These are phyloP conservation scores for Fabriciana adippe DNA, from an alignment of 2,888 invertebrate genomes.

Conservation along the genomic window DNA sequence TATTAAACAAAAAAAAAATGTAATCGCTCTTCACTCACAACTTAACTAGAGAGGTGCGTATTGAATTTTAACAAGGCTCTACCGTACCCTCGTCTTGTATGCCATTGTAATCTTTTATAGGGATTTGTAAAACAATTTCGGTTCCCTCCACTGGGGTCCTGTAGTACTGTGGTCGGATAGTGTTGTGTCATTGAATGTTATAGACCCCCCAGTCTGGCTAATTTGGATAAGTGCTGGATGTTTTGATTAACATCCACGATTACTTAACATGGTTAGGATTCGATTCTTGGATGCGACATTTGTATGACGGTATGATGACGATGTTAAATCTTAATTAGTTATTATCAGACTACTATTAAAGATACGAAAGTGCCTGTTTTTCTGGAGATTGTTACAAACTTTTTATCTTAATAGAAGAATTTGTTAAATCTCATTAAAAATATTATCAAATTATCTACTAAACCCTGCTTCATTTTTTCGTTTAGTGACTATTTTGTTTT, in stretches of 20 bases:
- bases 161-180: conserved; percentile 4
- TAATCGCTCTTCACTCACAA: conserved; percentile 21
- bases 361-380: too few relatives aligned
- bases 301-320: neutral
- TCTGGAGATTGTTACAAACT: too few relatives aligned
- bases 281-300: neutral
- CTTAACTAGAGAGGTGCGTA: conserved; percentile 12
- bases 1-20: neutral
- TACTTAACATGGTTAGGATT: neutral
- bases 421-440: too few relatives aligned
- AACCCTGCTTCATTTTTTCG: too few relatives aligned
- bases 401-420: too few relatives aligned
- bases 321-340: neutral
- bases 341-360: too few relatives aligned
- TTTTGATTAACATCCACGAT: conserved; percentile 3
- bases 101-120: conserved; percentile 21
- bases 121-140: conserved; percentile 23
- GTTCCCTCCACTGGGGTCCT: neutral
- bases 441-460: too few relatives aligned
- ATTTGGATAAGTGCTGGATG: conserved; percentile 17
- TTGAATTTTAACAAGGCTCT: conserved; percentile 22
- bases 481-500: too few relatives aligned
- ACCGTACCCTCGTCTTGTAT: conserved; percentile 16
- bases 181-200: conserved; percentile 10
- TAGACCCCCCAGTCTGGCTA: conserved; percentile 8